Conservation (phyloP, 2,888 invertebrate genomes). For the Pasiphila rectangulata region DNA sequence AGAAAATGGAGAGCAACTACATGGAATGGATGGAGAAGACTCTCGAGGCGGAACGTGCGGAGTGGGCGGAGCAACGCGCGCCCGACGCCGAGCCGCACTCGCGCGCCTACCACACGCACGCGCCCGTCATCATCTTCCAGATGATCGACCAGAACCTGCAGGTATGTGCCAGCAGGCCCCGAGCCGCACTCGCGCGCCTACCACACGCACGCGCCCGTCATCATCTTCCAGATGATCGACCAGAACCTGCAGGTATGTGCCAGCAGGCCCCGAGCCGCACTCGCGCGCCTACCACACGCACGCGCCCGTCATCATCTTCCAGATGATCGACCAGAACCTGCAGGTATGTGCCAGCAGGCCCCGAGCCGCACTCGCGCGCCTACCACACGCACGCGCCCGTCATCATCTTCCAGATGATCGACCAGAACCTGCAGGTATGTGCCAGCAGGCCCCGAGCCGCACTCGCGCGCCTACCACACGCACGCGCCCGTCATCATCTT, state of each 20-base stretch:
- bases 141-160: conserved; percentile 99
- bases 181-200: conserved; percentile 89
- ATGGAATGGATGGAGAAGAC: conserved; percentile 98
- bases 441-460: no score
- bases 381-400: conserved; percentile 97
- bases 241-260: conserved; percentile 95
- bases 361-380: conserved; percentile 88
- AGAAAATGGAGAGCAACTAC: conserved; percentile 94
- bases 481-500: no score
- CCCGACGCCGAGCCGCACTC: conserved; percentile 91
- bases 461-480: no score
- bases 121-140: conserved; percentile 97
- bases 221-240: conserved; percentile 99
- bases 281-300: conserved; percentile 94
- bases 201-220: conserved; percentile 96
- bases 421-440: conserved; percentile 95
- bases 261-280: conserved; percentile 90
- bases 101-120: conserved; percentile 93
- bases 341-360: no score
- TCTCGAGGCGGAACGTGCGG: conserved; percentile 92
- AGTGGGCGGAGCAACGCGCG: conserved; percentile 91
- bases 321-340: conserved; percentile 99
- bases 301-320: conserved; percentile 97
- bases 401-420: conserved; percentile 98
- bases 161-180: no score